Conservation (phyloP, 2,888 invertebrate species). For the Rapana venosa region DNA sequence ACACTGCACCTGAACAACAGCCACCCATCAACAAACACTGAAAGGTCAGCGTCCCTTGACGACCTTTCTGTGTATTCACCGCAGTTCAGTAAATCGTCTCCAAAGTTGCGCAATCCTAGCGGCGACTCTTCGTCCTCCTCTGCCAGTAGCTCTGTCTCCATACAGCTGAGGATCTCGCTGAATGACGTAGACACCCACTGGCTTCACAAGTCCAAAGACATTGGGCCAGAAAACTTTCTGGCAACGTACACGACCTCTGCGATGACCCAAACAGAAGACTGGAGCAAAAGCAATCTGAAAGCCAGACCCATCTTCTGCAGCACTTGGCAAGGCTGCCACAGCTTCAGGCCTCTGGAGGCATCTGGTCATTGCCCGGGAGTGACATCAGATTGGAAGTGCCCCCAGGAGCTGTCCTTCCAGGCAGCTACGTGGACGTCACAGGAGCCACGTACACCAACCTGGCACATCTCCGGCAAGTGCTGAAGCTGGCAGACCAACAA, state of each 20-base stretch:
- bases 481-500: neutral
- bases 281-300: conserved; percentile 15
- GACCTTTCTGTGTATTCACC: neutral
- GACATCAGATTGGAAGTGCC: conserved; percentile 12
- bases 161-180: neutral
- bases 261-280: conserved; percentile 27
- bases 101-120: conserved; percentile 9
- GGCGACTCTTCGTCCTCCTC: neutral
- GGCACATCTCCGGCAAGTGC: neutral
- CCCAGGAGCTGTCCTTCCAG: neutral
- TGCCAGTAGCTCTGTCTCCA: neutral
- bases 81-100: too few species aligned
- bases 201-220: neutral
- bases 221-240: conserved; percentile 14
- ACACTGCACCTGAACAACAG: neutral
- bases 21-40: neutral
- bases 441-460: conserved; percentile 30
- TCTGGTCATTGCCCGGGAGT: neutral
- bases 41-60: neutral
- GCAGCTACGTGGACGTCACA: conserved; percentile 6
- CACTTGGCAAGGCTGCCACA: neutral
- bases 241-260: neutral
- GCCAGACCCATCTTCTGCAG: neutral
- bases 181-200: neutral
- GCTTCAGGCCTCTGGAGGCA: neutral